Conservation (phyloP, 2,888 invertebrate species). For the Drosophila rubida region DNA sequence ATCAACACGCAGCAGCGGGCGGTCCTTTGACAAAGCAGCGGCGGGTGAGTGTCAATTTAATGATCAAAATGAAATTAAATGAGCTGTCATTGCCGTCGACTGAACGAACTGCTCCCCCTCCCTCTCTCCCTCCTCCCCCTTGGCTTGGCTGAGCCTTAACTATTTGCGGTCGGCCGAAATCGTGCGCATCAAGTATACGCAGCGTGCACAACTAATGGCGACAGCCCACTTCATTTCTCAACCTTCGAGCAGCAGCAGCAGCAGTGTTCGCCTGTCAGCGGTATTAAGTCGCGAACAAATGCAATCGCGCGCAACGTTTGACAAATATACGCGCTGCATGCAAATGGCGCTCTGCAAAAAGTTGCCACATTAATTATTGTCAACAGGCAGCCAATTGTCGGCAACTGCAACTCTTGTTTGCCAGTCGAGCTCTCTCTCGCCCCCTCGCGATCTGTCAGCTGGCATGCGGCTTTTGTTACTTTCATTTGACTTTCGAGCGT, state of each 20-base stretch:
- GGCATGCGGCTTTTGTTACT: slow-evolving; percentile 44
- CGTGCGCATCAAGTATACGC: background rate
- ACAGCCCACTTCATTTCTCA: background rate
- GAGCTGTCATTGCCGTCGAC: slow-evolving; percentile 55
- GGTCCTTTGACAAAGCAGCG: slow-evolving; percentile 42
- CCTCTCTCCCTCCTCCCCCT: no score
- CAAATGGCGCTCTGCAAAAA: slow-evolving; percentile 23
- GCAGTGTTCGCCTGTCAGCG: no score
- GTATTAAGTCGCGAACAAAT: no score
- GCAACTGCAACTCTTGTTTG: no score
- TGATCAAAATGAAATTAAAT: slow-evolving; percentile 64
- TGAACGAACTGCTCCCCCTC: no score
- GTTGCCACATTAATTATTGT: slow-evolving; percentile 58
- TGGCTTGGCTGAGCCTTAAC: slow-evolving; percentile 18
- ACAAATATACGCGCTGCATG: slow-evolving; percentile 11
- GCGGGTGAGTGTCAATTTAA: slow-evolving; percentile 57
- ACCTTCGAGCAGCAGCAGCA: background rate
- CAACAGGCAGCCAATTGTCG: slow-evolving; percentile 37
- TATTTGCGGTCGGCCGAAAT: slow-evolving; percentile 29
- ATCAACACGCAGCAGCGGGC: slow-evolving; percentile 53
- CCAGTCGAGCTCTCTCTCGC: no score
- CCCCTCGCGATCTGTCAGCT: slow-evolving; percentile 33
- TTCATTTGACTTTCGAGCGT: slow-evolving; percentile 52
- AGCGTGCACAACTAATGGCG: background rate
- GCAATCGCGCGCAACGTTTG: slow-evolving; percentile 22